Percentiles rank a stretch among this genome's conserved stretches.
Evolutionary conservation across 2,113 vertebrate genomes (phyloP).

Genomic region (Aphelocoma coerulescens): DNA sequence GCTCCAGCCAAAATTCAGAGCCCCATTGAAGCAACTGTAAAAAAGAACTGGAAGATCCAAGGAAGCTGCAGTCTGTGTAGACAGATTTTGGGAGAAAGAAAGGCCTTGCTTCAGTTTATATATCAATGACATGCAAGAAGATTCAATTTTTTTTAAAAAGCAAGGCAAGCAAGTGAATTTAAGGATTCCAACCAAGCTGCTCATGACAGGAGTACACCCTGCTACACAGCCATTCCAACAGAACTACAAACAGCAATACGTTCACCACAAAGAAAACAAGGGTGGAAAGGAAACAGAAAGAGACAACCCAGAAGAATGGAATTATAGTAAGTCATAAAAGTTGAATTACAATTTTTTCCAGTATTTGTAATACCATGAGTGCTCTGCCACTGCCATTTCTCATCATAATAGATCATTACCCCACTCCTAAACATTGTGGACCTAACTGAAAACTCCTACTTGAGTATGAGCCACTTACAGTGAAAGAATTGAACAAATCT

Average conservation of each 20-base stretch:
- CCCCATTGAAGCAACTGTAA: neutral
- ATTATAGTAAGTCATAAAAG: neutral
- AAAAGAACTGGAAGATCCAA: constrained; percentile 13
- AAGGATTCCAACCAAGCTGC: neutral
- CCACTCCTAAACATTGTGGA: neutral
- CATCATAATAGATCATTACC: neutral
- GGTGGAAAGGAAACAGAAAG: neutral
- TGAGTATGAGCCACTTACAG: neutral
- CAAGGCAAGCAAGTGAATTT: neutral
- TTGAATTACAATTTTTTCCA: neutral
- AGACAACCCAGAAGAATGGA: neutral
- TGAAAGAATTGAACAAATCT: neutral
- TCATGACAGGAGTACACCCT: neutral
- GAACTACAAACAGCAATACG: neutral
- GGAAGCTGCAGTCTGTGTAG: neutral
- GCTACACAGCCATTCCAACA: neutral
- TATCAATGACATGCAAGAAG: neutral
- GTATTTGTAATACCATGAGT: neutral
- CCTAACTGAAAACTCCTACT: neutral
- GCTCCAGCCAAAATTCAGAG: constrained; percentile 13
- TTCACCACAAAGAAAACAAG: neutral
- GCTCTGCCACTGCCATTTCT: neutral
- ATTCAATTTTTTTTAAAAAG: neutral
- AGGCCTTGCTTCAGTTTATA: neutral
- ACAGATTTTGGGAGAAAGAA: neutral